These are phyloP conservation scores for Erebia ligea DNA, from an alignment of 2,888 invertebrate species.

Conservation along the genomic window DNA sequence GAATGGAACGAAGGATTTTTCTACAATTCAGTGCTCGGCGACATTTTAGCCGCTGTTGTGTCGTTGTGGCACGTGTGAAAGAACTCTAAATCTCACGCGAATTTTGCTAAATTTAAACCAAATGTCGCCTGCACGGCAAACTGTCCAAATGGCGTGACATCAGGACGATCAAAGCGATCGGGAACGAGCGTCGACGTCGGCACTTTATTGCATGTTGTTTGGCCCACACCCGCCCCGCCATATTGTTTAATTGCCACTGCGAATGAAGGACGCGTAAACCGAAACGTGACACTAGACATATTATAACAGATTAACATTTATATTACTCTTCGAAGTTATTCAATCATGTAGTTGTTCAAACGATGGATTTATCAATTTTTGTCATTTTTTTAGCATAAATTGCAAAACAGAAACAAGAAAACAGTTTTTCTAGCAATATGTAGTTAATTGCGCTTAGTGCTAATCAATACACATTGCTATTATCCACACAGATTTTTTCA, in stretches of 20 bases:
- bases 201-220: constrained; percentile 58
- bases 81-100: background rate
- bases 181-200: constrained; percentile 56
- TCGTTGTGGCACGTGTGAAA: too few relatives aligned
- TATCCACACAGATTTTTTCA: too few relatives aligned
- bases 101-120: constrained; percentile 21
- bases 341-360: background rate
- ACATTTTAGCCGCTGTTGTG: too few relatives aligned
- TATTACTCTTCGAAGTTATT: constrained; percentile 1
- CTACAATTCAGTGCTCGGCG: too few relatives aligned
- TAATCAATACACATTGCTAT: too few relatives aligned
- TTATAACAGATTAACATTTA: constrained; percentile 2
- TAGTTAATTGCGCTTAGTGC: too few relatives aligned
- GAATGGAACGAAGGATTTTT: too few relatives aligned
- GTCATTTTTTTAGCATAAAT: background rate
- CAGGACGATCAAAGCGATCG: constrained; percentile 78
- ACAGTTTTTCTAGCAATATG: too few relatives aligned
- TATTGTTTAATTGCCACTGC: constrained; percentile 54
- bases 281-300: constrained; percentile 27
- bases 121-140: constrained; percentile 46
- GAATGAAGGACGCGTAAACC: constrained; percentile 46
- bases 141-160: constrained; percentile 69
- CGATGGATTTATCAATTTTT: background rate
- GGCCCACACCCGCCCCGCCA: constrained; percentile 35
- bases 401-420: too few relatives aligned